Percentiles rank a stretch among this genome's conserved stretches.
Evolutionary conservation across 2,888 invertebrate genomes (phyloP).

Genomic region (Vandiemenella viatica): DNA sequence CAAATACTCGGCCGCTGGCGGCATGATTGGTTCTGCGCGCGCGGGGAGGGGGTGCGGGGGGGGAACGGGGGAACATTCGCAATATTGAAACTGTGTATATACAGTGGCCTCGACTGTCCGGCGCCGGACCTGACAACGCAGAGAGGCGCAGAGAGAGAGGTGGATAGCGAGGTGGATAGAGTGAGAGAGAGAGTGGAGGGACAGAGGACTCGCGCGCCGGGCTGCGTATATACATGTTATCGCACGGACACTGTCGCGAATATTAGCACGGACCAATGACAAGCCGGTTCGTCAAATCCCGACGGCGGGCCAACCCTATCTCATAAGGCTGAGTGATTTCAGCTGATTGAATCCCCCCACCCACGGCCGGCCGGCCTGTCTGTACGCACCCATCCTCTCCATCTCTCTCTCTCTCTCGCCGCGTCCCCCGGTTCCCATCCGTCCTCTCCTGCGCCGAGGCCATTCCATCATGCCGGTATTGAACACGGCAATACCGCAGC

Average conservation of each 20-base stretch:
- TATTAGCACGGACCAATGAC: constrained; percentile 13
- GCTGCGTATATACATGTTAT: background rate
- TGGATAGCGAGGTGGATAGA: too few relatives aligned
- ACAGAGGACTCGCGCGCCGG: too few relatives aligned
- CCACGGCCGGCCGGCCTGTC: background rate
- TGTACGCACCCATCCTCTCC: too few relatives aligned
- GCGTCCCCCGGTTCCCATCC: background rate
- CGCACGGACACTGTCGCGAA: constrained; percentile 6
- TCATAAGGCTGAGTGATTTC: background rate
- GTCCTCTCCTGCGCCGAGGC: background rate
- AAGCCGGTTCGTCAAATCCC: constrained; percentile 3
- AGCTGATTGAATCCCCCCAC: background rate
- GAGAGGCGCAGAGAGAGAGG: too few relatives aligned
- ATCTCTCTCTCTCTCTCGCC: too few relatives aligned
- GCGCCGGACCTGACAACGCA: too few relatives aligned
- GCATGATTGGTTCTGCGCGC: background rate
- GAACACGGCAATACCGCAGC: background rate
- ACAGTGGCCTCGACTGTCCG: too few relatives aligned
- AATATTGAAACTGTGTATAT: background rate
- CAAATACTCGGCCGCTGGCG: background rate
- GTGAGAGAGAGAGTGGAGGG: too few relatives aligned
- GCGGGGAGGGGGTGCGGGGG: background rate
- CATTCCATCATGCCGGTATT: background rate
- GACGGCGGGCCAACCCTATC: background rate
- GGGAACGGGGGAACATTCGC: background rate